These are phyloP conservation scores for Bimastos eiseni DNA, from an alignment of 2,888 invertebrate species.

Conservation along the genomic window DNA sequence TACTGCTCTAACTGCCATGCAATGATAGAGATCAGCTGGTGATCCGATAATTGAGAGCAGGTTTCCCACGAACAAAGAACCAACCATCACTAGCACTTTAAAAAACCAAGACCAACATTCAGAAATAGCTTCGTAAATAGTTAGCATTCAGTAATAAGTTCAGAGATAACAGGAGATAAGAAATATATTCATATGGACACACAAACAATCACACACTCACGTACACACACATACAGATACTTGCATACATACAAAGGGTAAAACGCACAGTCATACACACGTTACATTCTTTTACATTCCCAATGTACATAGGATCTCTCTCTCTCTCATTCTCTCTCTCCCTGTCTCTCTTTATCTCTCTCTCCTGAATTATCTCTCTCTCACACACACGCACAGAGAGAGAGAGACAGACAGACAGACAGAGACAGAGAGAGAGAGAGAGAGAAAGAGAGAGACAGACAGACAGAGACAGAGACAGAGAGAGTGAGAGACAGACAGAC, in stretches of 20 bases:
- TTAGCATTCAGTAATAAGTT: neutral
- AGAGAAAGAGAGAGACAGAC: too few species aligned
- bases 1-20: neutral
- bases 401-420: too few species aligned
- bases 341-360: too few species aligned
- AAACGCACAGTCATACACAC: neutral
- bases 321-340: too few species aligned
- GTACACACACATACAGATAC: neutral
- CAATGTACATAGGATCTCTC: too few species aligned
- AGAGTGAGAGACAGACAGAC: too few species aligned
- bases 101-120: neutral
- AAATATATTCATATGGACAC: too few species aligned
- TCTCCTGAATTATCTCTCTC: too few species aligned
- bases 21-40: conserved; percentile 13
- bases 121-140: neutral
- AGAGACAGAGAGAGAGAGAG: too few species aligned
- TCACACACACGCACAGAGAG: too few species aligned
- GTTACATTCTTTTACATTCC: too few species aligned
- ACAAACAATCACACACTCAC: neutral
- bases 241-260: neutral
- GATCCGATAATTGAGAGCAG: neutral
- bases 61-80: neutral
- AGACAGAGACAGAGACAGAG: too few species aligned
- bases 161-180: neutral
- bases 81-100: neutral